Evolutionary conservation across 2,113 vertebrate genomes (phyloP).

Genomic region (Ceuthmochares aereus): DNA sequence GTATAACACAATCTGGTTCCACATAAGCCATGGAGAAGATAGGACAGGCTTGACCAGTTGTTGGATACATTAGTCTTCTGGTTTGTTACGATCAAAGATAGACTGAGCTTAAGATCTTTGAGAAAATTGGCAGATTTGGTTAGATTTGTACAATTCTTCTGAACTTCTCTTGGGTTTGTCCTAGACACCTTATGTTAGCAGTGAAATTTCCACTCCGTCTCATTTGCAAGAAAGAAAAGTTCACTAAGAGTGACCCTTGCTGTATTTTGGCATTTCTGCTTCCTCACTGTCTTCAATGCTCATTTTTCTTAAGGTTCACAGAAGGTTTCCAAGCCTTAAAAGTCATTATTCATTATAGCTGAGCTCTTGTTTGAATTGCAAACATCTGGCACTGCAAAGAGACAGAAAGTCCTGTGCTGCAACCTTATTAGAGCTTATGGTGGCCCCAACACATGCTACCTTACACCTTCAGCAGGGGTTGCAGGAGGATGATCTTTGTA

Average conservation of each 20-base stretch:
- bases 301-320: neutral
- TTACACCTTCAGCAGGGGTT: neutral
- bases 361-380: neutral
- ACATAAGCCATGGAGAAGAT: neutral
- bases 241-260: neutral
- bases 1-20: neutral
- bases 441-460: neutral
- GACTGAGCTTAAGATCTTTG: neutral
- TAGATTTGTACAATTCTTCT: neutral
- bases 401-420: neutral
- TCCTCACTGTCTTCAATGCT: neutral
- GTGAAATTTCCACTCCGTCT: neutral
- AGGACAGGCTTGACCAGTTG: neutral
- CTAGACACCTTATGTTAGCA: neutral
- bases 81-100: rapidly evolving
- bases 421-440: neutral
- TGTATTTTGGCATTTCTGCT: neutral
- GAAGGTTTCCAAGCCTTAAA: neutral
- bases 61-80: neutral
- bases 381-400: neutral
- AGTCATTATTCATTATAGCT: neutral
- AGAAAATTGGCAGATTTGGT: neutral
- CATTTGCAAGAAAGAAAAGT: neutral
- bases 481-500: neutral
- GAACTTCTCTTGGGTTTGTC: neutral